These are phyloP conservation scores for Ceriagrion tenellum DNA, from an alignment of 2,888 invertebrate species.

Conservation along the genomic window DNA sequence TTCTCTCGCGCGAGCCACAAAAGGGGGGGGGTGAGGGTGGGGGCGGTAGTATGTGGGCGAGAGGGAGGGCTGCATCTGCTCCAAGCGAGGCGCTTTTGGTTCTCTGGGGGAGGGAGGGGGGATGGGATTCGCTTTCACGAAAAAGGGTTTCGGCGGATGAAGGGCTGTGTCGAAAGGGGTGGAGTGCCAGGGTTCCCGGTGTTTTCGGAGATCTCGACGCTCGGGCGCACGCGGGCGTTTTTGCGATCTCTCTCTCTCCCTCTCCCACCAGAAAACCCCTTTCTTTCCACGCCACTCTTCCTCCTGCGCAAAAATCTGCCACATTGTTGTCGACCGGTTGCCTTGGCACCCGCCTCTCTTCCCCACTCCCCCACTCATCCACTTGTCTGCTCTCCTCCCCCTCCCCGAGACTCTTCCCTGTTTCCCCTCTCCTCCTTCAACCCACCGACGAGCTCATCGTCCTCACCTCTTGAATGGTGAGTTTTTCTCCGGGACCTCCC, in stretches of 20 bases:
- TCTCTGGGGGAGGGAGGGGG: too few relatives aligned
- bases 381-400: neutral
- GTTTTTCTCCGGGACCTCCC: neutral
- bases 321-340: neutral
- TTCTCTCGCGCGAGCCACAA: neutral
- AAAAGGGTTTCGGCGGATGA: neutral
- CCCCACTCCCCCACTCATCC: neutral
- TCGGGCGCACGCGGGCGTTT: neutral
- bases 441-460: neutral
- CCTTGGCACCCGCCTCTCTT: neutral
- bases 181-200: neutral
- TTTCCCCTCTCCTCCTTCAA: neutral
- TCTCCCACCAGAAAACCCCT: too few relatives aligned
- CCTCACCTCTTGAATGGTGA: neutral
- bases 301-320: conserved; percentile 31
- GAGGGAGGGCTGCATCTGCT: neutral
- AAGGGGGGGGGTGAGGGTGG: neutral
- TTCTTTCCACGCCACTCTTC: neutral
- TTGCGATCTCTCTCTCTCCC: neutral
- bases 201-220: neutral
- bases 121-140: neutral
- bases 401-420: neutral
- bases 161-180: neutral
- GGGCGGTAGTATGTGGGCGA: too few relatives aligned
- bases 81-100: neutral